A percentile compares a stretch with the other conserved stretches of the same genome.
These are phyloP conservation scores for Acrossocheilus wenchowensis DNA, from an alignment of 2,797 vertebrate genomes.

Conservation along the genomic window DNA sequence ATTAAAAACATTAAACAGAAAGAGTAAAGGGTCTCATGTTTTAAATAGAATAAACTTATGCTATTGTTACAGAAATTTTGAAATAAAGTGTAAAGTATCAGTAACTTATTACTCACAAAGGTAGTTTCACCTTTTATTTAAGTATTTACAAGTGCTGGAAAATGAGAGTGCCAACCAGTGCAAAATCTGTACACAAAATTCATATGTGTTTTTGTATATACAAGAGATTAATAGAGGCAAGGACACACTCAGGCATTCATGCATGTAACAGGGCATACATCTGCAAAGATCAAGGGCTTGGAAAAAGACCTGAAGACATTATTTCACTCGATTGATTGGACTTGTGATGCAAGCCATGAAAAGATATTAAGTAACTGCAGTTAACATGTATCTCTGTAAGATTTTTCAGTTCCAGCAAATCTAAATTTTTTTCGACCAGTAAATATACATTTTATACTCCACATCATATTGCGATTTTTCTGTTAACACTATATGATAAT, in stretches of 20 bases:
- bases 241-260: slow-evolving; percentile 73
- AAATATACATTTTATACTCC: slow-evolving; percentile 35
- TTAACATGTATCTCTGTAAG: background rate
- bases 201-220: slow-evolving; percentile 74
- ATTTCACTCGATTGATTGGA: slow-evolving; percentile 19
- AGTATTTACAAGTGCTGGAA: slow-evolving; percentile 82
- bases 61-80: background rate
- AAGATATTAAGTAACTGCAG: background rate
- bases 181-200: slow-evolving; percentile 83
- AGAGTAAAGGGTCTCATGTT: background rate
- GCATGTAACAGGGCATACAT: slow-evolving; percentile 78
- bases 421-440: background rate
- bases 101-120: slow-evolving; percentile 20
- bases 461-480: slow-evolving; percentile 7
- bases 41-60: background rate
- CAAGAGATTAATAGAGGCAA: slow-evolving; percentile 73
- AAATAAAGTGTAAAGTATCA: slow-evolving; percentile 11
- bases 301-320: slow-evolving; percentile 29
- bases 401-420: slow-evolving; percentile 13
- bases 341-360: slow-evolving; percentile 30
- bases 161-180: slow-evolving; percentile 76
- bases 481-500: slow-evolving; percentile 15
- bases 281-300: slow-evolving; percentile 26
- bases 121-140: slow-evolving; percentile 61
- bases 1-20: background rate